A percentile compares a stretch with the other conserved stretches of the same genome.
phyloP scores from a whole-genome alignment of 2,888 invertebrate species.

The Petrolisthes manimaculis region DNA sequence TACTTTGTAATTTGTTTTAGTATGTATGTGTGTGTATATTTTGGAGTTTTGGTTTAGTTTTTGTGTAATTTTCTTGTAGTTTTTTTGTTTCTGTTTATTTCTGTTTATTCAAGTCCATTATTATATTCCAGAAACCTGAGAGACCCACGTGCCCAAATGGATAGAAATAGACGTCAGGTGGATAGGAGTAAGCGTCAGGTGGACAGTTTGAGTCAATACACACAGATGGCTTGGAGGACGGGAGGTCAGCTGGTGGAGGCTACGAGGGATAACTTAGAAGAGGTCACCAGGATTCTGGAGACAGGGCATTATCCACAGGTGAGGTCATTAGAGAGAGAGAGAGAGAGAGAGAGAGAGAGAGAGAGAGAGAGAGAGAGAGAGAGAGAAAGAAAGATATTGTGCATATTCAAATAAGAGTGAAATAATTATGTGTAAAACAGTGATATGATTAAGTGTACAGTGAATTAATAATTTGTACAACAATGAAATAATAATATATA shows the following conservation, averaged over 20 bases:
- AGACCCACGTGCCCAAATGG: neutral
- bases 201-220: slow-evolving; percentile 37
- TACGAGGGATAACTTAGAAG: slow-evolving; percentile 16
- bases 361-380: neutral
- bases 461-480: too few species aligned
- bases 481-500: too few species aligned
- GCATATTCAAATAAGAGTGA: neutral
- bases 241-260: slow-evolving; percentile 38
- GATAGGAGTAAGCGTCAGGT: slow-evolving; percentile 25
- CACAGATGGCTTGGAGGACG: slow-evolving; percentile 30
- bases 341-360: neutral
- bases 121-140: neutral
- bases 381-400: neutral
- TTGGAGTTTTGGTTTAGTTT: too few species aligned
- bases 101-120: too few species aligned
- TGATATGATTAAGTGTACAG: too few species aligned
- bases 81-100: too few species aligned
- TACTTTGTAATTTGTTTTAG: too few species aligned
- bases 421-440: too few species aligned
- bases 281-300: slow-evolving; percentile 42
- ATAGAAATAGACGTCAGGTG: too few species aligned
- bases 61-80: too few species aligned
- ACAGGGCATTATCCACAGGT: slow-evolving; percentile 23
- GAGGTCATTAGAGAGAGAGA: neutral
- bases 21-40: too few species aligned